Evolutionary conservation across 2,797 vertebrate species (phyloP).

Genomic region (Acipenser transmontanus): DNA sequence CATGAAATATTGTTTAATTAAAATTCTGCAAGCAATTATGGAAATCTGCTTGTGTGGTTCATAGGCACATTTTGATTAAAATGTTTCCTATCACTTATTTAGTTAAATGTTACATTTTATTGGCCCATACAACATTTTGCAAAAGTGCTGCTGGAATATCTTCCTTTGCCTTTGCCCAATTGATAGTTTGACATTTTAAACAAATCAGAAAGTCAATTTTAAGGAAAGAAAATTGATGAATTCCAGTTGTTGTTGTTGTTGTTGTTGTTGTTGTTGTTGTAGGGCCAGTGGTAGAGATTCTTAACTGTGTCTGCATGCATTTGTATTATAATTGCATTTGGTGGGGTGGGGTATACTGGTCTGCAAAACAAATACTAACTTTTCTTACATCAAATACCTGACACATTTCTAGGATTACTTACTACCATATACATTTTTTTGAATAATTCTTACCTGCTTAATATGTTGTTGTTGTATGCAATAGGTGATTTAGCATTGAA

Average conservation of each 20-base stretch:
- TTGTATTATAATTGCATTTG: too few species aligned
- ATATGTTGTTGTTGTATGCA: too few species aligned
- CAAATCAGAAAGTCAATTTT: constrained; percentile 7
- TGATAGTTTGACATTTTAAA: constrained; percentile 7
- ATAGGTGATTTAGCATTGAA: too few species aligned
- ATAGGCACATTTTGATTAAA: constrained; percentile 5
- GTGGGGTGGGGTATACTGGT: too few species aligned
- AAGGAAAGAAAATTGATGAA: not conserved
- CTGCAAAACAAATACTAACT: too few species aligned
- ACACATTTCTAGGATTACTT: too few species aligned
- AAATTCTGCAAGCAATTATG: constrained; percentile 13
- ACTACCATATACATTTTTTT: too few species aligned
- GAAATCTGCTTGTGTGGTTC: constrained; percentile 4
- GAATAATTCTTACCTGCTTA: too few species aligned
- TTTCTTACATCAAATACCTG: too few species aligned
- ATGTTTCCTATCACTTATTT: constrained; percentile 9
- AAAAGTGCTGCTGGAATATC: not conserved
- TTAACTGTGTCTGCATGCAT: not conserved
- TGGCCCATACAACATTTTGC: constrained; percentile 6
- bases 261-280: not conserved
- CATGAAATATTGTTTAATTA: constrained; percentile 14
- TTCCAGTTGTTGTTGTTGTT: not conserved
- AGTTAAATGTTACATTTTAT: constrained; percentile 11
- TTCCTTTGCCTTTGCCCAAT: not conserved
- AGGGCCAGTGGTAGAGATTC: not conserved